phyloP scores from a whole-genome alignment of 2,113 vertebrate species.

The Aspiorhynchus laticeps region DNA sequence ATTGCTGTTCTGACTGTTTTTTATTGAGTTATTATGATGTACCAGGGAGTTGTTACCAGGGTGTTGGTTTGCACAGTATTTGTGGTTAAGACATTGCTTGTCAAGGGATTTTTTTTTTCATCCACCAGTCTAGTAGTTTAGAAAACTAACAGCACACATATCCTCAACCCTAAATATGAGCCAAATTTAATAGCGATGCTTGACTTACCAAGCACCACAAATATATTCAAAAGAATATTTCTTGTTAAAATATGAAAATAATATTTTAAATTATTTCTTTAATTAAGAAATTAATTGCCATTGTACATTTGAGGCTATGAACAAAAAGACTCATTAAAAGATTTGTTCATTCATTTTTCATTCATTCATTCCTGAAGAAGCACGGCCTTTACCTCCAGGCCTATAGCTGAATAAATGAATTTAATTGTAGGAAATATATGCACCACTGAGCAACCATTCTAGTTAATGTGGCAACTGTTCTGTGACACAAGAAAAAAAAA shows the following conservation, averaged over 20 bases:
- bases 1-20: not conserved
- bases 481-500: constrained; percentile 14
- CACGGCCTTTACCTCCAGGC: constrained; percentile 63
- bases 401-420: constrained; percentile 69
- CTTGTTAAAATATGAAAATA: not conserved
- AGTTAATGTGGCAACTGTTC: constrained; percentile 62
- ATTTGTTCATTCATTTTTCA: constrained; percentile 7
- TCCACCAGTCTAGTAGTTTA: not conserved
- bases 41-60: not conserved
- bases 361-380: constrained; percentile 33
- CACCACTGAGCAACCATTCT: constrained; percentile 68
- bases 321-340: constrained; percentile 4
- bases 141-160: not conserved
- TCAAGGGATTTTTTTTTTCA: not conserved
- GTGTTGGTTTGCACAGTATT: not conserved
- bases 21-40: not conserved
- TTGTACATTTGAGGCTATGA: not conserved
- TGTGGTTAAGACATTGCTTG: too few relatives aligned
- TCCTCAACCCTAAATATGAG: not conserved
- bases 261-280: not conserved
- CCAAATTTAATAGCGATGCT: not conserved
- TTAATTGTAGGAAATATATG: constrained; percentile 70
- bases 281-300: constrained; percentile 10
- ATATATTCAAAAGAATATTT: not conserved
- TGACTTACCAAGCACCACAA: not conserved